Evolutionary conservation across 1,140 invertebrate species (phyloP).

Genomic region (Camponotus pennsylvanicus): DNA sequence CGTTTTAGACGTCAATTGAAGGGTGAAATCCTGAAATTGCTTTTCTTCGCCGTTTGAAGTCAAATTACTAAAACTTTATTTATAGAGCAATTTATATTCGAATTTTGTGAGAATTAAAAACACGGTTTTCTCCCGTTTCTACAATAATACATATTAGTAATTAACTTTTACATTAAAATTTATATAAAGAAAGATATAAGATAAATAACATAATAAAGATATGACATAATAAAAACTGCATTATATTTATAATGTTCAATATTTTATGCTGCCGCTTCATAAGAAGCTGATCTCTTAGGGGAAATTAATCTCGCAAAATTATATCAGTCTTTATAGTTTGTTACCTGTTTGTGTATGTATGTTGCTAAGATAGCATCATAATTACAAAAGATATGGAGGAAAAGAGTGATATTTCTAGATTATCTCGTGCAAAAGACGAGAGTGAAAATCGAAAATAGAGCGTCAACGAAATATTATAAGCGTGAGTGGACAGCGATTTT

Average conservation of each 20-base stretch:
- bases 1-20: constrained; percentile 45
- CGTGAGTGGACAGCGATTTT: constrained; percentile 62
- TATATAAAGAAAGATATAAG: background rate
- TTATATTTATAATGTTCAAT: background rate
- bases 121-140: background rate
- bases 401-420: background rate
- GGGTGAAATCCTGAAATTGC: constrained; percentile 54
- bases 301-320: background rate
- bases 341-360: background rate
- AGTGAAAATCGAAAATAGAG: constrained; percentile 11
- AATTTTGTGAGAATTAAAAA: constrained; percentile 6
- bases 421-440: background rate
- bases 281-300: background rate
- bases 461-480: constrained; percentile 46
- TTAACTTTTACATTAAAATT: constrained; percentile 42
- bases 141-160: constrained; percentile 15
- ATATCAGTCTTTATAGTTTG: background rate
- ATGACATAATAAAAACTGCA: background rate
- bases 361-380: background rate
- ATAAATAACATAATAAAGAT: background rate
- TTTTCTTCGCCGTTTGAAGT: constrained; percentile 42
- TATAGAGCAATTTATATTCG: constrained; percentile 56
- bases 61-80: constrained; percentile 37
- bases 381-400: background rate
- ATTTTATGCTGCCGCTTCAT: background rate